A percentile compares a stretch with the other conserved stretches of the same genome.
These are phyloP conservation scores for Aplodontia rufa DNA, from an alignment of 2,113 vertebrate species.

Conservation along the genomic window DNA sequence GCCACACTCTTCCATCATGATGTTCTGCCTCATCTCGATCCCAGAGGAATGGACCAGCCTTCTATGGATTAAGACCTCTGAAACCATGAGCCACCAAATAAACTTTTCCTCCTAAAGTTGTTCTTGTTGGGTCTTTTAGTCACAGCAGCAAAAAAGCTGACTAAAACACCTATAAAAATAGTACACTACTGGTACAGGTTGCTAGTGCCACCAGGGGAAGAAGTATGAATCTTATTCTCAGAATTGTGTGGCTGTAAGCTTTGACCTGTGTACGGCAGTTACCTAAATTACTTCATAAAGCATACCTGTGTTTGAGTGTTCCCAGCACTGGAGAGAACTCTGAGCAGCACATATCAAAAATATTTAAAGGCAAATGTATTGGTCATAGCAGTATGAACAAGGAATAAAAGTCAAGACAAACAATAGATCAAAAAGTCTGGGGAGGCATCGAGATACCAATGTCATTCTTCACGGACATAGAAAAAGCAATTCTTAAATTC, in stretches of 20 bases:
- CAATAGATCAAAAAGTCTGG: background rate
- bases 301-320: background rate
- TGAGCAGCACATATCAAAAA: background rate
- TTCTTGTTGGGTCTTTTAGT: too few relatives aligned
- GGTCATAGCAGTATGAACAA: background rate
- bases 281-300: background rate
- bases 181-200: background rate
- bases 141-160: too few relatives aligned
- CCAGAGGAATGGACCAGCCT: too few relatives aligned
- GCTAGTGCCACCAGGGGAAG: background rate
- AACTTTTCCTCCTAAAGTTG: too few relatives aligned
- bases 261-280: background rate
- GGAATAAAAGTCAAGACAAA: background rate
- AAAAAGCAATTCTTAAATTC: too few relatives aligned
- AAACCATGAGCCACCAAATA: too few relatives aligned
- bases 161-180: too few relatives aligned
- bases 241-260: background rate
- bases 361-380: background rate
- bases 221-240: background rate
- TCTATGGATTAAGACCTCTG: too few relatives aligned
- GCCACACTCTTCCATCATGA: too few relatives aligned
- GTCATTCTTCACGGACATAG: too few relatives aligned
- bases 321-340: background rate
- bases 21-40: too few relatives aligned
- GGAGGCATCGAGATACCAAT: too few relatives aligned